Conservation (phyloP, 2,113 vertebrate species). For the Tyto alba region DNA sequence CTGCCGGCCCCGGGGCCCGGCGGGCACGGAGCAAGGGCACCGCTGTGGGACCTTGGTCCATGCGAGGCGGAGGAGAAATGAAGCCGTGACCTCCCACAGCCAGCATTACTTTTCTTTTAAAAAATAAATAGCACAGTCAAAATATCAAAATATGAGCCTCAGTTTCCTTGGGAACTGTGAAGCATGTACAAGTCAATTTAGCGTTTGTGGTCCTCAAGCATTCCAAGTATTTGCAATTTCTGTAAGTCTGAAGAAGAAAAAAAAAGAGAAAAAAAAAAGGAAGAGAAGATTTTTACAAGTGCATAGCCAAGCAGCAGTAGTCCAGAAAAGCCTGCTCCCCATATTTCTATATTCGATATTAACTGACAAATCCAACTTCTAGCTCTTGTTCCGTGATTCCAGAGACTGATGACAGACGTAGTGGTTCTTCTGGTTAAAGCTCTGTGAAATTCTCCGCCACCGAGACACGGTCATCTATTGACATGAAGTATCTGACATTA, state of each 20-base stretch:
- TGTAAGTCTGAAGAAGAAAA: not conserved
- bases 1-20: no score
- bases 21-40: fast-evolving
- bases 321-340: not conserved
- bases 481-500: not conserved
- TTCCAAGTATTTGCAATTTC: not conserved
- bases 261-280: not conserved
- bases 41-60: not conserved
- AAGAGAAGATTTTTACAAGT: not conserved
- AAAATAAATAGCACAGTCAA: not conserved
- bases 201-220: not conserved
- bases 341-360: not conserved
- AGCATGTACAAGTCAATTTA: not conserved
- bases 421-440: not conserved
- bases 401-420: not conserved
- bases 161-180: not conserved
- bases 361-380: not conserved
- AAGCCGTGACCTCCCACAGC: not conserved
- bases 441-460: not conserved
- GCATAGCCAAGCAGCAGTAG: not conserved
- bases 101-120: not conserved
- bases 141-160: not conserved
- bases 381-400: not conserved
- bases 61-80: not conserved
- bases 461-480: not conserved